Conservation (phyloP, 2,113 vertebrate genomes). For the Phalacrocorax pelagicus region DNA sequence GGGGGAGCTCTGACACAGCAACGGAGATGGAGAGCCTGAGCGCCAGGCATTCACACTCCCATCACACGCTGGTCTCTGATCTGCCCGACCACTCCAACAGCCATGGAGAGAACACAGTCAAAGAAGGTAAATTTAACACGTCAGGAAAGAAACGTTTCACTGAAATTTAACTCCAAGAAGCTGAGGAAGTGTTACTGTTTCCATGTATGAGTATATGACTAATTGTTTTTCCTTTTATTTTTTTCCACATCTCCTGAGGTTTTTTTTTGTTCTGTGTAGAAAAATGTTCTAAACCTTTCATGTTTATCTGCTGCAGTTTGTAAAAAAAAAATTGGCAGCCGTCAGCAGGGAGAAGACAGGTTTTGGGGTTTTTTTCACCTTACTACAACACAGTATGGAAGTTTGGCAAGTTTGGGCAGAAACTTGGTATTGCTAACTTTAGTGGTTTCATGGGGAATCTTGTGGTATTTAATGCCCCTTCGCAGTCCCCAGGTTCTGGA, state of each 20-base stretch:
- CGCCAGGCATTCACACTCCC: conserved; percentile 91
- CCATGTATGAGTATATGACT: not conserved
- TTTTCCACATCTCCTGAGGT: accelerated
- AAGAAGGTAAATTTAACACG: conserved; percentile 80
- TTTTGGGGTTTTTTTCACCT: not conserved
- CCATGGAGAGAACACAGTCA: conserved; percentile 91
- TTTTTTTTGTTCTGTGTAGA: not conserved
- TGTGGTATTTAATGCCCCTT: not conserved
- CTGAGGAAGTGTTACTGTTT: not conserved
- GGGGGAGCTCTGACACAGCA: conserved; percentile 92
- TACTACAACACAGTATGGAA: not conserved
- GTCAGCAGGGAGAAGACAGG: not conserved
- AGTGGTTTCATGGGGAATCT: not conserved
- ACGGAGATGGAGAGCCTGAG: conserved; percentile 93
- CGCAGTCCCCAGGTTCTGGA: not conserved
- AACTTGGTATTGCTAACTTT: not conserved
- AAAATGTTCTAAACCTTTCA: not conserved
- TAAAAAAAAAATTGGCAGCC: not conserved
- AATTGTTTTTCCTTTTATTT: not conserved
- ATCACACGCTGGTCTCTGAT: conserved; percentile 90
- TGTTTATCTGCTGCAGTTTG: not conserved
- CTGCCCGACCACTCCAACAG: conserved; percentile 94
- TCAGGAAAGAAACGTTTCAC: not conserved
- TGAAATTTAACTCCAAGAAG: not conserved
- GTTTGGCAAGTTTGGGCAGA: not conserved